Evolutionary conservation across 2,888 invertebrate species (phyloP), one percentile per base, ranked within the genome.

Genomic region (Lasioglossum zephyrum): DNA sequence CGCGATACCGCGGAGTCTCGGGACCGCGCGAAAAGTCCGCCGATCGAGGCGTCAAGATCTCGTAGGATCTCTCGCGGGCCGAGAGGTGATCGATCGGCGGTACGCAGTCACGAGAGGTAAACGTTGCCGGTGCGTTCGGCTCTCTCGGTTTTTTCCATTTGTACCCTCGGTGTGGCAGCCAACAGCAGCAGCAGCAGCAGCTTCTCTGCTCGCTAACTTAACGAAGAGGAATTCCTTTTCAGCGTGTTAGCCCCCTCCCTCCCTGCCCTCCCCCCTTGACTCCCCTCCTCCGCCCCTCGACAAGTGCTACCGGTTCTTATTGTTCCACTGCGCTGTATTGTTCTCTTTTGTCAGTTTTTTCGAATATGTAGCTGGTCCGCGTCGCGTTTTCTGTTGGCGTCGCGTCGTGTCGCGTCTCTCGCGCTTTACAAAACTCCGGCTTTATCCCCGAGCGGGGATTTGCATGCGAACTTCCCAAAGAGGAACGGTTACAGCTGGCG

Each of bases 231-330:
- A 86, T 87, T 90, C 80, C 89, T 80, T 88, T 87, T 86, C 81
- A 84, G 76, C 79, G 79, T 76, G 80, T 79, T 78, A 70, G 83
- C 83, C 84, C 84, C 73, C 89, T n/a, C n/a, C 39, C 39, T 60
- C 83, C 88, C 82, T 82, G 69, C 87, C 39, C 39, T 39, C 70
- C 70, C 70, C 39, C 70, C 70, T 70, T 39, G 39, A 1, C 70
- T n/a, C 69, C 39, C n/a, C 69, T 39, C 39, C 39, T 69, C 39
- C 39, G 39, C 69, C 66, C 36, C 66, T 69, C 66, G 47, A 44
- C 74, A 70, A 70, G 79, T 77, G 89, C 89, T 87, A 90, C 89
- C 89, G 89, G 89, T 90, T 91, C 91, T 90, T 87, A 90, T 90
- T 90, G 90, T 90, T 87, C 91, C 79, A 81, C 89, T 77, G 79